Conservation (phyloP, 2,113 vertebrate genomes). For the Pseudorectes ferrugineus region DNA sequence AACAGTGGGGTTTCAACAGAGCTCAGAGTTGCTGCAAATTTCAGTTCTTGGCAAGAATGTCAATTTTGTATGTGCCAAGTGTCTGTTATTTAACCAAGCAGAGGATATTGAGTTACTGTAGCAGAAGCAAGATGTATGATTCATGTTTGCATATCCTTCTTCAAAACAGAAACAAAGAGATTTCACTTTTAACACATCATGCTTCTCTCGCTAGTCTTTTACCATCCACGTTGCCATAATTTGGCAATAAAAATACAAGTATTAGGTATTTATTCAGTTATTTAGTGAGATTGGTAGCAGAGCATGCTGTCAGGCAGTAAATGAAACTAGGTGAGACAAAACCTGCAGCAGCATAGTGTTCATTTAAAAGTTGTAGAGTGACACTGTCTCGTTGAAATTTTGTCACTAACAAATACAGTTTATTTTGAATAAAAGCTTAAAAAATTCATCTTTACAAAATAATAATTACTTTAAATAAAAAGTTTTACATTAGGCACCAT, state of each 20-base stretch:
- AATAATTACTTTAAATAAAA: not conserved
- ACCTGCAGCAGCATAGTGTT: not conserved
- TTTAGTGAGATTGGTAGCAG: not conserved
- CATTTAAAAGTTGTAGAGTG: not conserved
- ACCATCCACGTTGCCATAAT: not conserved
- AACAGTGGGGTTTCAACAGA: conserved; percentile 51
- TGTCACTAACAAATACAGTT: not conserved
- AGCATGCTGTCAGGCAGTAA: not conserved
- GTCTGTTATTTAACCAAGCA: conserved; percentile 79
- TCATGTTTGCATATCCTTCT: conserved; percentile 60
- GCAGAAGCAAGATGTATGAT: conserved; percentile 69
- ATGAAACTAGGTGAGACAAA: not conserved
- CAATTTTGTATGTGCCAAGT: conserved; percentile 68
- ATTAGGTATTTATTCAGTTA: not conserved
- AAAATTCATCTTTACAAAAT: not conserved
- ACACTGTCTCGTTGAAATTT: not conserved
- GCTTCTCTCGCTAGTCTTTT: conserved; percentile 25
- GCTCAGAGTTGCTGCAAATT: conserved; percentile 53
- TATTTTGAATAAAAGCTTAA: not conserved
- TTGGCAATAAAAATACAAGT: not conserved
- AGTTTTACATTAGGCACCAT: not conserved
- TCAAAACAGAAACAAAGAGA: conserved; percentile 56
- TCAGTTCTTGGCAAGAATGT: conserved; percentile 75
- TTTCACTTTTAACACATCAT: conserved; percentile 3
- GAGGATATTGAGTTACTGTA: conserved; percentile 78